Evolutionary conservation across 2,888 invertebrate genomes (phyloP).

Genomic region (Mongoloraphidia duomilia): DNA sequence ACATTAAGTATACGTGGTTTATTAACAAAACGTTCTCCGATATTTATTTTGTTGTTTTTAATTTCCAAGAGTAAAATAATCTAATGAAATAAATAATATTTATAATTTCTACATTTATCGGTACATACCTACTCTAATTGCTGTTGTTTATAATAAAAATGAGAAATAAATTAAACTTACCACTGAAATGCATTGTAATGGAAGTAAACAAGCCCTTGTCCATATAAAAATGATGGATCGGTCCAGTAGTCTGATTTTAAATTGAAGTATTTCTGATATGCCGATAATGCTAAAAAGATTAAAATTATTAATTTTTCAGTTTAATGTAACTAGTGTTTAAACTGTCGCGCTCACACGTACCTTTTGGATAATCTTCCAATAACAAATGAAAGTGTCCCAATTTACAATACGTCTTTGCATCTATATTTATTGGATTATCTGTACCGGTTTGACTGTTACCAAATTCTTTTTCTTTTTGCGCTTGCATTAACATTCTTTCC

Average conservation of each 20-base stretch:
- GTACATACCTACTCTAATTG: neutral
- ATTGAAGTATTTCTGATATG: conserved; percentile 86
- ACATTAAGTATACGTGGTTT: too few species aligned
- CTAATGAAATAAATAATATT: conserved; percentile 1
- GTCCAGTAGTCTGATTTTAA: conserved; percentile 72
- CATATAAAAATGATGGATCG: conserved; percentile 84
- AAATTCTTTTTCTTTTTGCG: conserved; percentile 43
- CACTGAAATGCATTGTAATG: conserved; percentile 92
- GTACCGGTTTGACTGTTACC: conserved; percentile 8
- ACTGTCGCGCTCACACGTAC: conserved; percentile 34
- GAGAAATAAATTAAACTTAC: conserved; percentile 47
- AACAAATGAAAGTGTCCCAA: conserved; percentile 90
- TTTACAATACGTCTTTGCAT: conserved; percentile 85
- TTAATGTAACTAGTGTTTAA: neutral
- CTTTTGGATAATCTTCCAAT: conserved; percentile 87
- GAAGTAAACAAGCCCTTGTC: conserved; percentile 89
- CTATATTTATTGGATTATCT: conserved; percentile 45
- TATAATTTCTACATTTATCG: neutral
- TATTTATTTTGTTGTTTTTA: too few species aligned
- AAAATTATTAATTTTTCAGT: neutral
- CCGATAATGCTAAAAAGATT: conserved; percentile 69
- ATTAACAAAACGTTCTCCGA: too few species aligned
- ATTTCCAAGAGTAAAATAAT: too few species aligned
- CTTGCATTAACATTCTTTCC: conserved; percentile 72
- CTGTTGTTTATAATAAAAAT: too few species aligned